Conservation (phyloP, 2,113 vertebrate genomes). For the Antennarius striatus region DNA sequence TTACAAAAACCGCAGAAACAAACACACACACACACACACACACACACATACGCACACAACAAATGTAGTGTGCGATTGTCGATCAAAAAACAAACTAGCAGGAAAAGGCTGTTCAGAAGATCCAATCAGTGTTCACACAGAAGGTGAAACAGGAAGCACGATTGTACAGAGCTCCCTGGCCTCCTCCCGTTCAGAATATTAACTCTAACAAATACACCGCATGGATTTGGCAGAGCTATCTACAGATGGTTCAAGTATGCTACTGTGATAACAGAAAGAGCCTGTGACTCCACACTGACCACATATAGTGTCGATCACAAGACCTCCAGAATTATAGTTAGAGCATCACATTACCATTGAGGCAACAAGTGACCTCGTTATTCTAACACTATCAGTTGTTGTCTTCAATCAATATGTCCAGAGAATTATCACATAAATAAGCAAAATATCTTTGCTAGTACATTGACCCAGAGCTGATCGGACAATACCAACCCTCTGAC, state of each 20-base stretch:
- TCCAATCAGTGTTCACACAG: slow-evolving; percentile 11
- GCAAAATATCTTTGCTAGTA: too few species aligned
- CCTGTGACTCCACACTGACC: slow-evolving; percentile 6
- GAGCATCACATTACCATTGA: too few species aligned
- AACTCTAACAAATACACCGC: slow-evolving; percentile 26
- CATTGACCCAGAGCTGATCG: neutral
- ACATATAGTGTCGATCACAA: too few species aligned
- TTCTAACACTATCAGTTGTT: too few species aligned
- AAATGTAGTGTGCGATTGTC: slow-evolving; percentile 6
- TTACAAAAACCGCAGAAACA: neutral
- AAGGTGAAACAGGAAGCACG: slow-evolving; percentile 23
- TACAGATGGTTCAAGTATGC: slow-evolving; percentile 26
- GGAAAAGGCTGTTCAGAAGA: slow-evolving; percentile 29
- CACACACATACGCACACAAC: slow-evolving; percentile 15
- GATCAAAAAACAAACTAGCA: slow-evolving; percentile 36
- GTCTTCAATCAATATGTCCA: too few species aligned
- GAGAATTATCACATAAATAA: too few species aligned
- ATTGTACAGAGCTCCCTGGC: slow-evolving; percentile 20
- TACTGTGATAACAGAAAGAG: slow-evolving; percentile 29
- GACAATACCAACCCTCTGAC: slow-evolving; percentile 16
- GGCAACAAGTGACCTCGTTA: too few species aligned
- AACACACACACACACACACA: slow-evolving; percentile 4
- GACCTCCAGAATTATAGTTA: too few species aligned
- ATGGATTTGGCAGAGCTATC: slow-evolving; percentile 9
- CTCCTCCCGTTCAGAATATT: neutral